Evolutionary conservation across 2,888 invertebrate genomes (phyloP), one percentile per base, ranked within the genome.

Genomic region (Incurvaria masculella): DNA sequence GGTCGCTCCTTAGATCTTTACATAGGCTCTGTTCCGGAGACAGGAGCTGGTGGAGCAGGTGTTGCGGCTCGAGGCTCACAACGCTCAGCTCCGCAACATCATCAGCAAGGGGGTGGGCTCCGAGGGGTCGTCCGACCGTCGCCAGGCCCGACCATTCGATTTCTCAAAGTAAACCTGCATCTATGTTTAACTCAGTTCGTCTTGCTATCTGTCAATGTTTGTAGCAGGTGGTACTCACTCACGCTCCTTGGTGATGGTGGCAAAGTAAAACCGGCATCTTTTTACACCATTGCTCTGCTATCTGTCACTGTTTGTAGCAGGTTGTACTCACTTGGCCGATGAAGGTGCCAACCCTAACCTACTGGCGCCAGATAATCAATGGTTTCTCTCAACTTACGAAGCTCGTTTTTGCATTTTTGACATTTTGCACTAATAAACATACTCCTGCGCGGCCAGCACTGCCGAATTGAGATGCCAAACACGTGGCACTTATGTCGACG

Each of bases 51-150:
- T 91, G 27, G 81, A 84, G 18, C 84, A 80, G 70, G 81, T 94
- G 49, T 67, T 86, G 38, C 84, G 87, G 58, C 61, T 94, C 43
- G 85, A 91, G 68, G 85, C 88, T 1, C 91, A 93, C 60, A 93
- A 91, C 59, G 65, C 72, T 21, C 93, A 95, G 62, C 64, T 95
- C 2, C 87, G 85, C 66, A 86, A 87, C 63, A 81, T 89, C 44
- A 75, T 89, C 20, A 78, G 74, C 48, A 85, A 82, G 63, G 79
- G 65, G 52, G 59, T 66, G 18, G 59, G 68, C 47, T 65, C 65
- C 47, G 57, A 50, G 6, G 53, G 53, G 17, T 53, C 26, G 48
- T 57, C 46, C 33, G 45, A 56, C 16, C 46, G 39, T 41, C 59
- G 56, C 43, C 58, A 57, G 27, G 62, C 71, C 46, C 81, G 70